A percentile compares a stretch with the other conserved stretches of the same genome.
phyloP scores from a whole-genome alignment of 2,113 vertebrate genomes.

The Eubucco bourcierii region DNA sequence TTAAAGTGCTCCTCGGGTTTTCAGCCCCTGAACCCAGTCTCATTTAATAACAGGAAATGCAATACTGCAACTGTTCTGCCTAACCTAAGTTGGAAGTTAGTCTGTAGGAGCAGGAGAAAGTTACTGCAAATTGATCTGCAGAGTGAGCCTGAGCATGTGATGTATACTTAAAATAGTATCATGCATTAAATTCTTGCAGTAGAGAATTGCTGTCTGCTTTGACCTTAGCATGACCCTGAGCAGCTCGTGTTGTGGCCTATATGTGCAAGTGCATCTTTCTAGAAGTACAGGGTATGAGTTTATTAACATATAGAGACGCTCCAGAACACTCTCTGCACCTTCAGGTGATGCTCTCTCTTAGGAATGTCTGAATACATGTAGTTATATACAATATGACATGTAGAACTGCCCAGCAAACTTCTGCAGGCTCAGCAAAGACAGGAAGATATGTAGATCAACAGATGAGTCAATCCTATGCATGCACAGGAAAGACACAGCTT shows the following conservation, averaged over 20 bases:
- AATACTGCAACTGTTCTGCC: background rate
- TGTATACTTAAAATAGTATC: constrained; percentile 48
- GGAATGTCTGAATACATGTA: background rate
- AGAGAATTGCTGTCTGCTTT: background rate
- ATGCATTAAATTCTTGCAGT: background rate
- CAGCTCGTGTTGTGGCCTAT: background rate
- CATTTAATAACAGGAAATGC: background rate
- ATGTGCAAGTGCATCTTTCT: background rate
- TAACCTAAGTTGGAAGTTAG: background rate
- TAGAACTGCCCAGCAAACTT: background rate
- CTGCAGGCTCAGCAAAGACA: background rate
- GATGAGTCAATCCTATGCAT: background rate
- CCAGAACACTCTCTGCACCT: background rate
- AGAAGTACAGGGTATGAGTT: background rate
- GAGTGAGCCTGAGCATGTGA: constrained; percentile 27
- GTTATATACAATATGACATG: background rate
- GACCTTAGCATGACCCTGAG: background rate
- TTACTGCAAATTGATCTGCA: constrained; percentile 33
- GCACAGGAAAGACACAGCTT: background rate
- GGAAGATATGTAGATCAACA: background rate
- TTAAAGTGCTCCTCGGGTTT: background rate
- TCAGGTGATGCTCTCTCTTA: background rate
- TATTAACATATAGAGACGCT: background rate
- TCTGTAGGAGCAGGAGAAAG: constrained; percentile 30
- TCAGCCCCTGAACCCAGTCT: background rate